Evolutionary conservation across 1,140 invertebrate species (phyloP), one percentile per base, ranked within the genome.

Genomic region (Bombus consobrinus): DNA sequence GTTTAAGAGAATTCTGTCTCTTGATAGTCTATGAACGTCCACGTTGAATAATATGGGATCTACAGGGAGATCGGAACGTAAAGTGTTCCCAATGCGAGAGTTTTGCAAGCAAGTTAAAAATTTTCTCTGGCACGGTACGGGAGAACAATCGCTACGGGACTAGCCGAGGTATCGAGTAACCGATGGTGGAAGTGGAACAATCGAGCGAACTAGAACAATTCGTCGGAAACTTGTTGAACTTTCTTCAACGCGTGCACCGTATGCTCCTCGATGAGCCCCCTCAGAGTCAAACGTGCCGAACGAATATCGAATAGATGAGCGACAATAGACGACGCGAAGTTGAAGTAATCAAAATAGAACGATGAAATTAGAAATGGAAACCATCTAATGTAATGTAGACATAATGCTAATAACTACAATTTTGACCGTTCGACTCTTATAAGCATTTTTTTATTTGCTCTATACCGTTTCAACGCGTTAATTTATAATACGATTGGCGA

Each of bases 141-240:
- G 53, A 12, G 74, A 10, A 76, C 74, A 76, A 34, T 22, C 2
- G 43, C 3, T 4, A 12, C 6, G 9, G 47, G 1, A 13, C 32
- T n/a, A 4, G 18, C 43, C 53, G 73, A 62, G 66, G 76, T 22
- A 77, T 86, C 75, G 79, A 75, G 68, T 68, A 64, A 62, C 25
- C 66, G 68, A 82, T 89, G 62, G 43, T 62, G 37, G 69, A 80
- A 41, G 28, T 59, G 18, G 53, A 62, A 89, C 87, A 75, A 89
- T 86, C 53, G 74, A 59, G 68, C 62, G 34, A 85, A 78, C 83
- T 81, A 41, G 57, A 88, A 88, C 87, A 85, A 88, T 89, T 85
- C 88, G 77, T 89, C 66, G 88, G 87, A 82, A 86, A 89, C 87
- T 89, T 89, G 87, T 83, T 86, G 75, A 89, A 89, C 87, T 89